phyloP scores from a whole-genome alignment of 2,113 vertebrate genomes.

The Sporophila hypoxantha region DNA sequence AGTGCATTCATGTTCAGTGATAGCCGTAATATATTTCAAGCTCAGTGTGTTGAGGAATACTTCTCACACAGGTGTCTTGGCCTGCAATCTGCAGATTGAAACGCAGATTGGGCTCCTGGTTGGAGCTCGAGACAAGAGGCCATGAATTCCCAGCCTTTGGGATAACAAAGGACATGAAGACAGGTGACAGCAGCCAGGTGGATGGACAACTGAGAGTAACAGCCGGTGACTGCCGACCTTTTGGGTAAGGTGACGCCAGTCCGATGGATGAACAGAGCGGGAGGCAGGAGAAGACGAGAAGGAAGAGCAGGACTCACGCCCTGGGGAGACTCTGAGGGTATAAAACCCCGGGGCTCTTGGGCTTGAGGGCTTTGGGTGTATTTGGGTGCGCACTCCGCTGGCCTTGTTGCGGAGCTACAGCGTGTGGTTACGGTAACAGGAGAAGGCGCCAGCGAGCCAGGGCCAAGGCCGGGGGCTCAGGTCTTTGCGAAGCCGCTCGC shows the following conservation, averaged over 20 bases:
- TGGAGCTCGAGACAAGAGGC: background rate
- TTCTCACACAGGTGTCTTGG: background rate
- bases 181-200: background rate
- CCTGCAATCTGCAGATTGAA: background rate
- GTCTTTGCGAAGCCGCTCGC: background rate
- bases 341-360: background rate
- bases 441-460: accelerated
- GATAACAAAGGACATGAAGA: background rate
- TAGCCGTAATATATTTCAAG: background rate
- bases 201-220: background rate
- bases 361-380: background rate
- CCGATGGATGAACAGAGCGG: background rate
- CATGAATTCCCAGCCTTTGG: background rate
- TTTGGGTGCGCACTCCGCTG: background rate
- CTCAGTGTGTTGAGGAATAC: background rate
- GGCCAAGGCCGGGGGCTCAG: accelerated
- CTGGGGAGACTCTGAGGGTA: background rate
- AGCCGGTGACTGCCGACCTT: background rate
- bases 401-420: accelerated
- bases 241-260: background rate
- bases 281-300: background rate
- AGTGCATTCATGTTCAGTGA: background rate
- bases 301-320: background rate
- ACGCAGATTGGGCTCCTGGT: background rate
- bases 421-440: accelerated